A percentile compares a stretch with the other conserved stretches of the same genome.
These are phyloP conservation scores for Natator depressus DNA, from an alignment of 2,113 vertebrate species.

Conservation along the genomic window DNA sequence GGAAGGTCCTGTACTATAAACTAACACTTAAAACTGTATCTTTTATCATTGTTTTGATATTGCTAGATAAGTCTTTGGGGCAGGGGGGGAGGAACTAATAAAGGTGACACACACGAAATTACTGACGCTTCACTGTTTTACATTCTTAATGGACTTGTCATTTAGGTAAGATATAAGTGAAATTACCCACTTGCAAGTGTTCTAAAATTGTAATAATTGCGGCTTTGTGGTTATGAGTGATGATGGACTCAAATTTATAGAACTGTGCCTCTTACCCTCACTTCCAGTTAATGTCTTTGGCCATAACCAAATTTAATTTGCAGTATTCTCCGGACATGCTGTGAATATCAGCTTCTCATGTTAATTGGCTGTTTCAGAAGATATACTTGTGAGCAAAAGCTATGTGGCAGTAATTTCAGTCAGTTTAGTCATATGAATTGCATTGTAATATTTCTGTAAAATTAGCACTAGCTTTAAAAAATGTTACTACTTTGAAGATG, in stretches of 20 bases:
- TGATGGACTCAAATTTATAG: neutral
- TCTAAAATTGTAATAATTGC: neutral
- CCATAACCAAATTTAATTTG: neutral
- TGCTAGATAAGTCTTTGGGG: neutral
- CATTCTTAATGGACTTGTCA: neutral
- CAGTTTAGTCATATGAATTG: neutral
- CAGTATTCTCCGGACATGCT: neutral
- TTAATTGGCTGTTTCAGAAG: neutral
- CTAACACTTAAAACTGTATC: neutral
- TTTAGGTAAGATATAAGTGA: neutral
- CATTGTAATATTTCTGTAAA: neutral
- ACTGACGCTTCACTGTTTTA: neutral
- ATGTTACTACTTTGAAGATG: neutral
- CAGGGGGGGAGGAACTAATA: neutral
- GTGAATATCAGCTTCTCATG: neutral
- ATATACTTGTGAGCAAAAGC: neutral
- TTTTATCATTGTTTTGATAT: neutral
- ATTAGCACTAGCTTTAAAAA: constrained; percentile 40
- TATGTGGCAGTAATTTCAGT: neutral
- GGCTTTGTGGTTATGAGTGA: neutral
- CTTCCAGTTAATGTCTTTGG: neutral
- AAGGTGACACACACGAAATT: neutral
- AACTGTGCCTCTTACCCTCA: neutral
- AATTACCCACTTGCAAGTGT: neutral
- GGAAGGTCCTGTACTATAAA: neutral